phyloP scores from a whole-genome alignment of 1,140 invertebrate species.

The Drosophila carrolli region DNA sequence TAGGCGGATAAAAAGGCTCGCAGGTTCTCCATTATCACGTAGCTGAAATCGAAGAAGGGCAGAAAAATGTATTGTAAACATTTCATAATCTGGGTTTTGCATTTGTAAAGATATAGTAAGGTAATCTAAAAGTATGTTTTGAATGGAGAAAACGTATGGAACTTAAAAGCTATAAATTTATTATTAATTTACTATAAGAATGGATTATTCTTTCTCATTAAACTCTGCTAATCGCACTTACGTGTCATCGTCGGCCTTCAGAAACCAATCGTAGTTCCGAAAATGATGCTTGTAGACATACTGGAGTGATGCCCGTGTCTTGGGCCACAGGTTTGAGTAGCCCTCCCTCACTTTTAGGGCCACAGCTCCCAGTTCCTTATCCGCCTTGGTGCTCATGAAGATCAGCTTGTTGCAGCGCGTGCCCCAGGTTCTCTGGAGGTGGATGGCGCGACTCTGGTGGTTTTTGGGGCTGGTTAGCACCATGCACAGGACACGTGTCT shows the following conservation, averaged over 20 bases:
- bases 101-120: too few relatives aligned
- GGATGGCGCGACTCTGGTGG: not conserved
- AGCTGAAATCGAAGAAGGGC: constrained; percentile 17
- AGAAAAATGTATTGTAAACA: too few relatives aligned
- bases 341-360: constrained; percentile 92
- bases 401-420: constrained; percentile 95
- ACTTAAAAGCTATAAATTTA: too few relatives aligned
- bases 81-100: too few relatives aligned
- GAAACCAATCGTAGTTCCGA: constrained; percentile 94
- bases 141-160: too few relatives aligned
- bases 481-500: constrained; percentile 55
- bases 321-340: constrained; percentile 94
- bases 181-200: too few relatives aligned
- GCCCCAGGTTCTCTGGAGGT: constrained; percentile 96
- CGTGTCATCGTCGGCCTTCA: constrained; percentile 98
- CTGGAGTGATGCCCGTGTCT: constrained; percentile 96
- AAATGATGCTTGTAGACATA: constrained; percentile 93
- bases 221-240: constrained; percentile 88
- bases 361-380: constrained; percentile 88
- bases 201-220: too few relatives aligned
- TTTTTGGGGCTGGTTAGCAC: constrained; percentile 37
- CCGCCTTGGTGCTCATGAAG: constrained; percentile 93
- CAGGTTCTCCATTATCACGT: constrained; percentile 92
- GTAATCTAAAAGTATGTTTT: too few relatives aligned
- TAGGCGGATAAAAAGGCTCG: constrained; percentile 92